Evolutionary conservation across 1,140 invertebrate genomes (phyloP), one percentile per base, ranked within the genome.

Genomic region (Papilio helenus): DNA sequence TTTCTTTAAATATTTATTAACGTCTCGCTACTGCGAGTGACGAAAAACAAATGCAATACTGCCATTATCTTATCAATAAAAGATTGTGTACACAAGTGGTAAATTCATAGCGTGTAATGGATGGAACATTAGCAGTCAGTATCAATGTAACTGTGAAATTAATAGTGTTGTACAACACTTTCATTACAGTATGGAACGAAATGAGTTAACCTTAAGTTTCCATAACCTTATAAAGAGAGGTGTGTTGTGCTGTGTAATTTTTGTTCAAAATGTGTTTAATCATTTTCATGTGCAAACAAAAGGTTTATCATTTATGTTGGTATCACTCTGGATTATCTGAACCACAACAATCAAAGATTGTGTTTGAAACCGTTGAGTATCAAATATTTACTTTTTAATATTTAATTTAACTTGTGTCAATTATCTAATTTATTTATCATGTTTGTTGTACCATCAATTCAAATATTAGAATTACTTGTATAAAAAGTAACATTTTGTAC

Each of bases 221-320:
- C 93, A 94, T 82, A 94, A 94, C 84, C 89, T 94, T 85, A 94
- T 94, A 79, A 94, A 92, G 80, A 82, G 93, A 94, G 93, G 93
- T 94, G 88, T 89, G 85, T 87, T 84, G 81, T 87, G 81, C 34
- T 81, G 76, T 86, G 82, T 80, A 68, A 44, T 71, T 86, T 49
- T 82, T 79, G 55, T 74, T 76, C 80, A 73, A 73, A 77, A 65
- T 82, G 61, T 85, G 82, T 79, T 72, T 49, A 83, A 74, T 58
- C 58, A 29, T 73, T 77, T 79, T 44, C 12, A 65, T 34, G 20
- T 77, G 29, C n/a, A 61, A 44, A 61, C n/a, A 72, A 72, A 72
- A 39, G 34, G 42, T 44, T 26, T 44, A 72, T 72, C 39, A 51
- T 46, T 46, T 10, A 26, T 23, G 39, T 44, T 74, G 72, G 39